Conservation (phyloP, 2,888 invertebrate species). For the Ectobius pallidus region DNA sequence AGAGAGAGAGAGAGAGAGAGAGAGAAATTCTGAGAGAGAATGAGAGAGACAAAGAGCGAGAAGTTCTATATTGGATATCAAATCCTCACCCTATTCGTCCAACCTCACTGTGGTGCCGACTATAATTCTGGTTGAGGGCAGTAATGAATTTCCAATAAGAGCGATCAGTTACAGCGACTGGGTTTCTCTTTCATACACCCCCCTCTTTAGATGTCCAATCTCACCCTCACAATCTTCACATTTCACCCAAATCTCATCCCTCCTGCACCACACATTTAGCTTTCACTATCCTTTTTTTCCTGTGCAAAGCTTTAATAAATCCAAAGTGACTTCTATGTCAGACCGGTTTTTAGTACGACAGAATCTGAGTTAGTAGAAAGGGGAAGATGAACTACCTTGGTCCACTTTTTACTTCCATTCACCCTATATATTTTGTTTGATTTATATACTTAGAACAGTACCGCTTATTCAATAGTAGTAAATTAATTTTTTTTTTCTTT, state of each 20-base stretch:
- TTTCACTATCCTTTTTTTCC: neutral
- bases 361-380: too few species aligned
- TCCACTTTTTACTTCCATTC: too few species aligned
- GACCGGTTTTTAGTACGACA: too few species aligned
- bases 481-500: too few species aligned
- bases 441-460: too few species aligned
- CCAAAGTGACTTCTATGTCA: conserved; percentile 10
- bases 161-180: conserved; percentile 13
- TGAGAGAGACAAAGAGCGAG: neutral
- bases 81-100: neutral
- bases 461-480: too few species aligned
- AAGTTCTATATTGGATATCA: neutral
- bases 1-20: too few species aligned
- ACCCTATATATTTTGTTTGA: too few species aligned
- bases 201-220: neutral
- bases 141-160: conserved; percentile 37
- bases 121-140: conserved; percentile 26
- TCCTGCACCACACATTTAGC: neutral
- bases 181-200: neutral
- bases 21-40: too few species aligned
- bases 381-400: too few species aligned
- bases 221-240: neutral
- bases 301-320: conserved; percentile 3
- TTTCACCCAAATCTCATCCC: neutral
- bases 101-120: neutral